Base-by-base conservation (phyloP, 2,888 invertebrate genomes). In the Metopia argyrocephala region DNA sequence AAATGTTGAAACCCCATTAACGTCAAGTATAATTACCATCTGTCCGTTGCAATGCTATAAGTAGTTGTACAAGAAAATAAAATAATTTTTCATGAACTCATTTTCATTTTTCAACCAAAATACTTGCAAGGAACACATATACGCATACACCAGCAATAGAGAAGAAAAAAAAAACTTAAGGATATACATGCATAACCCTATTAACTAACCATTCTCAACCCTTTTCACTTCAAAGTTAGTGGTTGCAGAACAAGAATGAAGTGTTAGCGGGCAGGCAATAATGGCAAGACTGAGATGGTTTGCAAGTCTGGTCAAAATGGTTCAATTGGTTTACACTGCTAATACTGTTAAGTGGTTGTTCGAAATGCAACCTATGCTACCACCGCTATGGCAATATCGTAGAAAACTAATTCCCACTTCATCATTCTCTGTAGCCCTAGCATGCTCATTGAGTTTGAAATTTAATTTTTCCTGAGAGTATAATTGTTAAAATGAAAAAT, bases 11-110 rank as follows among this genome's bases (percentile, higher is more conserved):
- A 59, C 50, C 54, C 71, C 75, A 79, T 59, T 69, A 80, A 80
- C 80, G 80, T 84, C 84, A 81, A 82, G 82, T 82, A 62, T 85
- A 85, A 85, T 84, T 84, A 85, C 78, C 82, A 78, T 83, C 84
- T 82, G 83, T 82, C 81, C 73, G 38, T 65, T 59, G 76, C 80
- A 80, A 80, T 46, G 68, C 18, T 68, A 65, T 52, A 62, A 76
- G 21, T 45, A 64, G 52, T 71, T 57, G 56, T 57, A 61, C 31
- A 15, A 38, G 21, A 61, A 78, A 50, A 64, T 62, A 78, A 76
- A 84, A 83, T 82, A 73, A 83, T 83, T 83, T 84, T 83, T 83
- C 84, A 82, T 83, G 81, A 83, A 83, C 78, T 83, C 78, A 78
- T 83, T 85, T 84, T 81, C 57, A 74, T 70, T 82, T 78, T 73